These are phyloP conservation scores for Hesperia comma DNA, from an alignment of 2,888 invertebrate species.

Conservation along the genomic window DNA sequence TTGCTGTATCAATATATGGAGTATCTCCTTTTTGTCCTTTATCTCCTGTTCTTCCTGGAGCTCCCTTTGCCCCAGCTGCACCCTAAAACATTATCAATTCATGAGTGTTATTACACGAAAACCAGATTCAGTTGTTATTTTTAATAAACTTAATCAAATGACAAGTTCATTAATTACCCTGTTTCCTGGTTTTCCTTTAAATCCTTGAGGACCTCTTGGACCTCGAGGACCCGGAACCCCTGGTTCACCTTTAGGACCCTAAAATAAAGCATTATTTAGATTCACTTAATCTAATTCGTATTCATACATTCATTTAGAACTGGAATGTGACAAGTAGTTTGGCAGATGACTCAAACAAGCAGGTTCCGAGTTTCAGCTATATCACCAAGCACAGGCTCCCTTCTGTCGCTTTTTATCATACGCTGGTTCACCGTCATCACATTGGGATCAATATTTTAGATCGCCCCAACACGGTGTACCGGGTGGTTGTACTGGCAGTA, in stretches of 20 bases:
- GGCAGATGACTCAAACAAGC: too few relatives aligned
- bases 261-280: conserved; percentile 11
- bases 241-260: conserved; percentile 53
- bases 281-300: background rate
- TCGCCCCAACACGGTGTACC: too few relatives aligned
- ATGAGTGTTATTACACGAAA: background rate
- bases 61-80: conserved; percentile 40
- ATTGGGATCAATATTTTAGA: too few relatives aligned
- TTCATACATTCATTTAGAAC: background rate
- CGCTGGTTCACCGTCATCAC: too few relatives aligned
- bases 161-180: background rate
- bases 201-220: conserved; percentile 74
- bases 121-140: background rate
- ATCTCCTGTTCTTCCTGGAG: conserved; percentile 65
- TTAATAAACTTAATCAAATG: background rate
- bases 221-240: conserved; percentile 85
- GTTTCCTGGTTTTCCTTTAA: conserved; percentile 41
- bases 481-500: too few relatives aligned
- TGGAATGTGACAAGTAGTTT: too few relatives aligned
- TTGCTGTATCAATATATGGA: conserved; percentile 51
- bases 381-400: too few relatives aligned
- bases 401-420: too few relatives aligned
- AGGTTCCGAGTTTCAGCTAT: too few relatives aligned
- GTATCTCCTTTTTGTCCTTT: conserved; percentile 67
- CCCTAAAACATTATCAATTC: conserved; percentile 10